These are phyloP conservation scores for Carpatolechia fugitivella DNA, from an alignment of 2,888 invertebrate genomes.

Conservation along the genomic window DNA sequence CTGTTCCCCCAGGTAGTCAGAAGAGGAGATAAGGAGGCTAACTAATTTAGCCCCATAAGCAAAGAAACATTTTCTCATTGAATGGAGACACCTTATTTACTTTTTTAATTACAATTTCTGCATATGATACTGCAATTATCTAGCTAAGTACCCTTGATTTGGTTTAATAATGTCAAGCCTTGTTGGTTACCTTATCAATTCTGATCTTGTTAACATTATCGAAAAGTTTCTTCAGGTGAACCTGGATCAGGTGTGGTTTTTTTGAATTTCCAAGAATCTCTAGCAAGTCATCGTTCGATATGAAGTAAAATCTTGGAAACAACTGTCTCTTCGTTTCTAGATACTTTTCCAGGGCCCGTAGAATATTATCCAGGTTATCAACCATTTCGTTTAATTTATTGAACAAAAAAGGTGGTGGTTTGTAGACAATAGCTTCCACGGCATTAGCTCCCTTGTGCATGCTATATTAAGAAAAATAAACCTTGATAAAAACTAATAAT, in stretches of 20 bases:
- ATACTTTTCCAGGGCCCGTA: conserved; percentile 91
- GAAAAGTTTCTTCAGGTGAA: conserved; percentile 92
- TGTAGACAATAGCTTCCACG: conserved; percentile 81
- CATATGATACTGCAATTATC: no score
- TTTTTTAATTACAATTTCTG: no score
- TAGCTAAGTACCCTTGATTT: no score
- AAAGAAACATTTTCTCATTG: no score
- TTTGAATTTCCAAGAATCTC: conserved; percentile 93
- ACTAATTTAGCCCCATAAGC: no score
- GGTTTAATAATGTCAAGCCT: no score
- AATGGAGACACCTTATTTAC: no score
- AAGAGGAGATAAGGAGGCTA: no score
- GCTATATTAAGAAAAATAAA: conserved; percentile 35
- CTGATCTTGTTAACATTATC: conserved; percentile 89
- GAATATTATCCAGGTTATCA: conserved; percentile 87
- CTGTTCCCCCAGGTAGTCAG: no score
- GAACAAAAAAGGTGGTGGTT: conserved; percentile 80
- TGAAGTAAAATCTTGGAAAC: conserved; percentile 88
- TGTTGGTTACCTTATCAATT: conserved; percentile 80
- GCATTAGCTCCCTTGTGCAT: conserved; percentile 79
- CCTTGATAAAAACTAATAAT: no score
- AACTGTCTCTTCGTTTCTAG: conserved; percentile 92
- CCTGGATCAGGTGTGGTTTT: conserved; percentile 89
- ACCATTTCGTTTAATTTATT: conserved; percentile 86
- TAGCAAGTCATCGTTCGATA: conserved; percentile 83